Base-by-base conservation (phyloP, 1,140 invertebrate genomes). In the Melipona quadrifasciata region DNA sequence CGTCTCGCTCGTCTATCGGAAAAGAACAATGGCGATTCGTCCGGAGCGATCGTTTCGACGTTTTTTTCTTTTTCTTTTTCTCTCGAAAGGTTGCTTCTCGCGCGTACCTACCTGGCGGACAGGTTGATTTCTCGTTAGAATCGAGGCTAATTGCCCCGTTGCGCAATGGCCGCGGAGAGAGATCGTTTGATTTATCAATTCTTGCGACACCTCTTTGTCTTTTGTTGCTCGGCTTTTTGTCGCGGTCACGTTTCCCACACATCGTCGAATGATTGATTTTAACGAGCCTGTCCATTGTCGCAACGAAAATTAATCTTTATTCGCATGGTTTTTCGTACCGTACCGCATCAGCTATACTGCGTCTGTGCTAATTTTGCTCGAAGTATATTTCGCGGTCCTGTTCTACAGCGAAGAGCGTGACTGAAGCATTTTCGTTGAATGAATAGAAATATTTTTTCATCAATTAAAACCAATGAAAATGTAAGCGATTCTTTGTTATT, bases 111-210 rank as follows among this genome's bases (percentile, higher is more conserved):
- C 12, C 51, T 51, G 31, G 39, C 55, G 73, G 72, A 73, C 77
- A 78, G 68, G 86, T 61, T 67, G 87, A 85, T 80, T 80, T 79
- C 82, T 84, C 75, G 73, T 57, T 87, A 80, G 76, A 85, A 88
- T 88, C 86, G 86, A 88, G 87, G 87, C 86, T 88, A 88, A 88
- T 88, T 87, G 84, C 86, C 47, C 39, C 34, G 61, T 88, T 88
- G 78, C 73, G 86, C 86, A 88, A 88, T 80, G n/a, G 2, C 12
- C 17, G 24, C 24, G 31, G 19, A 21, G n/a, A 68, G 53, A 61
- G 64, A 70, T 77, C 64, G 65, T 67, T 61, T 77, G 81, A 83
- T 83, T 70, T 76, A 83, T 83, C 64, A 51, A 47, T 39, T 65
- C 73, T 83, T 83, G 81, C 81, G 65, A 83, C 81, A 83, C 47